Conservation (phyloP, 2,113 vertebrate genomes). For the Phaethornis superciliosus region DNA sequence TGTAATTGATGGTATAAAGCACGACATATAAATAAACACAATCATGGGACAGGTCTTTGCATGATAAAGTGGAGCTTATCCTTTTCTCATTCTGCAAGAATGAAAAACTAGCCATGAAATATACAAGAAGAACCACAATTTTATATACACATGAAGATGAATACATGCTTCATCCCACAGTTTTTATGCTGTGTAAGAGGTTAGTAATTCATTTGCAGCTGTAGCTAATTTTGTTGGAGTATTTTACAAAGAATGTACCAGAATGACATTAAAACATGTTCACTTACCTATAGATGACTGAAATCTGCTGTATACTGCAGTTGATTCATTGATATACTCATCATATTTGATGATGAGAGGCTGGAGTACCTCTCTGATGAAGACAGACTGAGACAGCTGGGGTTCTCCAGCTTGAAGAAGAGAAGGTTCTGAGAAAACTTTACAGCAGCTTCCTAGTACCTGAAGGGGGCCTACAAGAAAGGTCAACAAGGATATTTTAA, state of each 20-base stretch:
- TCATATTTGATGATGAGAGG: no score
- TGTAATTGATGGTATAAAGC: neutral
- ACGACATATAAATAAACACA: neutral
- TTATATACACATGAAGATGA: neutral
- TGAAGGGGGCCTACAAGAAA: no score
- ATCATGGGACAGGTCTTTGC: neutral
- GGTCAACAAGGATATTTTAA: no score
- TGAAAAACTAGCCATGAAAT: neutral
- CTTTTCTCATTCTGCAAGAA: neutral
- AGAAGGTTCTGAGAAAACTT: no score
- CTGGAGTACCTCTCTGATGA: no score
- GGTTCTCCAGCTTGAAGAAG: no score
- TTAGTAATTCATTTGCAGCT: neutral
- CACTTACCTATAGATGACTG: neutral
- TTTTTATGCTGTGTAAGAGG: neutral
- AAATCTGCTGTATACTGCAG: accelerated
- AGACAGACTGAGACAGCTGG: no score
- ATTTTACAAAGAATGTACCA: neutral
- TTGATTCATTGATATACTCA: neutral
- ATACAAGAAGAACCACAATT: neutral
- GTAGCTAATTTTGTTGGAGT: neutral
- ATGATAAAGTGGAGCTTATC: neutral
- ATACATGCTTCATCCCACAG: neutral
- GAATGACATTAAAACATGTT: neutral
- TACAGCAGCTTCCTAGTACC: no score